These are phyloP conservation scores for Bombylius discolor DNA, from an alignment of 2,888 invertebrate species.

Conservation along the genomic window DNA sequence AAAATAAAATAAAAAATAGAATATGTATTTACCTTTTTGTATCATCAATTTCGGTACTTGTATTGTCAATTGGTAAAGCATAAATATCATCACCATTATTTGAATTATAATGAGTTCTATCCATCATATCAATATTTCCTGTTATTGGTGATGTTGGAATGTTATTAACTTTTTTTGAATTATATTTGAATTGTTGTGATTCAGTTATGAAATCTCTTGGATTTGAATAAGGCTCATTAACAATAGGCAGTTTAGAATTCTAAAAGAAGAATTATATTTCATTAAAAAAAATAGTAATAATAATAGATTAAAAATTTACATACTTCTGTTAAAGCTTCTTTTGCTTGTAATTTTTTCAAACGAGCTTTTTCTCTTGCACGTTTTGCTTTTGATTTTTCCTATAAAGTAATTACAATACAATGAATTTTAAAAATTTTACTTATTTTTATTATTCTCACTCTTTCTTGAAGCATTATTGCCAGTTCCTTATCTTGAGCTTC, in stretches of 20 bases:
- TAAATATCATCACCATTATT: constrained; percentile 32
- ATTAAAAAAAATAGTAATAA: not conserved
- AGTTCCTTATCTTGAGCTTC: constrained; percentile 70
- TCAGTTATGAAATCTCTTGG: constrained; percentile 41
- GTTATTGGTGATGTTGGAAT: not conserved
- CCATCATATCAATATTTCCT: not conserved
- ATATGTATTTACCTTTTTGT: not conserved
- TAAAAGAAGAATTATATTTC: constrained; percentile 27
- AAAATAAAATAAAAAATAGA: no score
- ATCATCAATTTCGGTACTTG: not conserved
- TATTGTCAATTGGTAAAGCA: constrained; percentile 29
- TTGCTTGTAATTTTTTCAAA: constrained; percentile 39
- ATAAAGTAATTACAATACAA: constrained; percentile 10
- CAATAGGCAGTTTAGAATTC: constrained; percentile 22
- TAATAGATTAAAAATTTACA: not conserved
- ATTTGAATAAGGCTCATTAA: constrained; percentile 39
- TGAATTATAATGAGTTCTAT: constrained; percentile 5
- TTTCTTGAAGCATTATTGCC: constrained; percentile 61
- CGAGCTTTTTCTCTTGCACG: constrained; percentile 57
- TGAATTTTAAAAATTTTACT: not conserved
- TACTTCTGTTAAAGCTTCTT: not conserved
- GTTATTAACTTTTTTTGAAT: not conserved
- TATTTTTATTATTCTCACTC: constrained; percentile 22
- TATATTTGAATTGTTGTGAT: not conserved
- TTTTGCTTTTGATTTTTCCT: constrained; percentile 57